Evolutionary conservation across 2,113 vertebrate genomes (phyloP).

Genomic region (Melanocharis versteri): DNA sequence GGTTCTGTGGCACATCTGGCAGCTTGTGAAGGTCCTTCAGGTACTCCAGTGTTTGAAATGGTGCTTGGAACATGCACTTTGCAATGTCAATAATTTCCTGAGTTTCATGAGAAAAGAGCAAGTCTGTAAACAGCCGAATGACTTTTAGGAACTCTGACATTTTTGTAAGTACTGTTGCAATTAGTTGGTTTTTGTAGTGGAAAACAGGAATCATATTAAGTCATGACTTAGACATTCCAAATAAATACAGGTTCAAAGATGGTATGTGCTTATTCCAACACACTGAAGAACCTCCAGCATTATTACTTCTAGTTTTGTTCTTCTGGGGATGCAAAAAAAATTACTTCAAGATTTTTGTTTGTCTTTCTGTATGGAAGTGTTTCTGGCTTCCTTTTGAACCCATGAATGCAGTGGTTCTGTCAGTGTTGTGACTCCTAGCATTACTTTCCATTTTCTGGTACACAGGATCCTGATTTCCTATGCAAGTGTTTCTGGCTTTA

Average conservation of each 20-base stretch:
- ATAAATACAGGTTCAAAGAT: not conserved
- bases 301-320: not conserved
- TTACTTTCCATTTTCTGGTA: not conserved
- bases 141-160: not conserved
- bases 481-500: not conserved
- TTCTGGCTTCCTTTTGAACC: not conserved
- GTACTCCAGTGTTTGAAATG: not conserved
- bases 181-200: not conserved
- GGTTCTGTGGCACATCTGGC: not conserved
- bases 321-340: not conserved
- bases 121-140: not conserved
- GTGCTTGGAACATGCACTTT: not conserved
- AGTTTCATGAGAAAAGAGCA: not conserved
- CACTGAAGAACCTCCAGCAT: not conserved
- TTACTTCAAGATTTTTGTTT: not conserved
- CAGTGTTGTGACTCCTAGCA: not conserved
- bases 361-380: not conserved
- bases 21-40: not conserved
- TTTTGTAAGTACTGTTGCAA: not conserved
- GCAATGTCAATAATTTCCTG: not conserved
- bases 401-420: not conserved
- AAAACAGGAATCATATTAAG: not conserved
- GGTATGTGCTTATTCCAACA: not conserved
- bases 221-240: not conserved
- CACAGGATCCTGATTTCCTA: rapidly evolving